Evolutionary conservation across 2,888 invertebrate species (phyloP).

Genomic region (Noctua janthina): DNA sequence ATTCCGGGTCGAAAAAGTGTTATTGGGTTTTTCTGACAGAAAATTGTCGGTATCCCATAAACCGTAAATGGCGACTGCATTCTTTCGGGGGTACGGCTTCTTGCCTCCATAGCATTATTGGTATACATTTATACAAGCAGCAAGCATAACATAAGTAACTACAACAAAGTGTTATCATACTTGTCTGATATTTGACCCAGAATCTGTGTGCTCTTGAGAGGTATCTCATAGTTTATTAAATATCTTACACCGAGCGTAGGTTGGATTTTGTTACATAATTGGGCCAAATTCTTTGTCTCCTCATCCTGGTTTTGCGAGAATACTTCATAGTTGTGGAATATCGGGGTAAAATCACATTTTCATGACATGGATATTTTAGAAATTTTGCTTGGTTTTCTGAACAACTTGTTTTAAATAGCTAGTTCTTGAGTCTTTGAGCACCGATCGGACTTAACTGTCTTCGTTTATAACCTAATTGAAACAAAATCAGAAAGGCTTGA

Average conservation of each 20-base stretch:
- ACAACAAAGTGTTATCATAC: not conserved
- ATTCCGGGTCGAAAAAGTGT: not conserved
- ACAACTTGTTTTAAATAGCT: not conserved
- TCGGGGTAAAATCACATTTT: not conserved
- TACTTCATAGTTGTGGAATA: not conserved
- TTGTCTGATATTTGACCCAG: conserved; percentile 10
- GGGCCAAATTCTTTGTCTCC: conserved; percentile 9
- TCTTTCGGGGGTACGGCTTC: not conserved
- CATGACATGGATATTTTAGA: not conserved
- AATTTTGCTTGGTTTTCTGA: not conserved
- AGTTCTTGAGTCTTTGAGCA: not conserved
- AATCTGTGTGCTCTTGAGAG: conserved; percentile 14
- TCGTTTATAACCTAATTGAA: not conserved
- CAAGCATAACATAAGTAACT: not conserved
- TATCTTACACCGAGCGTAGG: not conserved
- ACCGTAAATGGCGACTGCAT: not conserved
- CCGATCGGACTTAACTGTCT: not conserved
- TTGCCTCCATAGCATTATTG: not conserved
- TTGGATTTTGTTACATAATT: conserved; percentile 5
- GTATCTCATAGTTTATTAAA: conserved; percentile 12
- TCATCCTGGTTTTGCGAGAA: conserved; percentile 1
- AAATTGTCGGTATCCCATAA: not conserved
- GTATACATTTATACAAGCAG: not conserved
- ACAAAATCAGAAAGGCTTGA: not conserved
- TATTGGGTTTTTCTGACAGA: not conserved